Percentiles rank a stretch among this genome's conserved stretches.
phyloP scores from a whole-genome alignment of 2,888 invertebrate genomes.

The Microplitis manilae region DNA sequence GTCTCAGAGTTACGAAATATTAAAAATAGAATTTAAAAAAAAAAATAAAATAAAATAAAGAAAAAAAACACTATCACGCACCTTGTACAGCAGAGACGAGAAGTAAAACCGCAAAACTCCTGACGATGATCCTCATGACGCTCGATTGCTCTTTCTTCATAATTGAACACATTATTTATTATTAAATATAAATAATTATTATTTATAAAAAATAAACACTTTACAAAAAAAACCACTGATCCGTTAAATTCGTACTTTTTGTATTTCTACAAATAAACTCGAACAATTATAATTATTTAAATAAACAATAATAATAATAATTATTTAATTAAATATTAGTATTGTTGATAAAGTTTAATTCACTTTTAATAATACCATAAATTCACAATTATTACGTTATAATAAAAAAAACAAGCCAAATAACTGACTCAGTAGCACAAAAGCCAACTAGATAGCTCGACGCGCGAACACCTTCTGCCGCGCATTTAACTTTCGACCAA shows the following conservation, averaged over 20 bases:
- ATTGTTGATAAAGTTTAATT: background rate
- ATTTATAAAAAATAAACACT: background rate
- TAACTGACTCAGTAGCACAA: conserved; percentile 45
- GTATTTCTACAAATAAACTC: background rate
- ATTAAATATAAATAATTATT: conserved; percentile 17
- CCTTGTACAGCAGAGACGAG: conserved; percentile 62
- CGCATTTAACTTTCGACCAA: conserved; percentile 63
- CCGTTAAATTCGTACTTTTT: background rate
- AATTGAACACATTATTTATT: conserved; percentile 47
- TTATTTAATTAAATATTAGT: background rate
- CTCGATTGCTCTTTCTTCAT: conserved; percentile 43
- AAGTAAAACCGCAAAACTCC: conserved; percentile 60
- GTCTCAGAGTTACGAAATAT: conserved; percentile 2
- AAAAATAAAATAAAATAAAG: conserved; percentile 15
- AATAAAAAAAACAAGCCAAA: conserved; percentile 30
- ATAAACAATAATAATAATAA: background rate
- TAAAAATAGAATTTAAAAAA: background rate
- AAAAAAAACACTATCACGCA: conserved; percentile 49
- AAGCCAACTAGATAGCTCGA: conserved; percentile 64
- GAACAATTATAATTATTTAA: background rate
- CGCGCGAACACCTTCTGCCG: conserved; percentile 70
- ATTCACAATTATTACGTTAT: conserved; percentile 25
- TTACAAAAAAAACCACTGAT: background rate
- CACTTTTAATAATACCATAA: conserved; percentile 23
- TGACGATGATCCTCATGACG: conserved; percentile 53